Evolutionary conservation across 2,888 invertebrate species (phyloP).

Genomic region (Corbicula japonica): DNA sequence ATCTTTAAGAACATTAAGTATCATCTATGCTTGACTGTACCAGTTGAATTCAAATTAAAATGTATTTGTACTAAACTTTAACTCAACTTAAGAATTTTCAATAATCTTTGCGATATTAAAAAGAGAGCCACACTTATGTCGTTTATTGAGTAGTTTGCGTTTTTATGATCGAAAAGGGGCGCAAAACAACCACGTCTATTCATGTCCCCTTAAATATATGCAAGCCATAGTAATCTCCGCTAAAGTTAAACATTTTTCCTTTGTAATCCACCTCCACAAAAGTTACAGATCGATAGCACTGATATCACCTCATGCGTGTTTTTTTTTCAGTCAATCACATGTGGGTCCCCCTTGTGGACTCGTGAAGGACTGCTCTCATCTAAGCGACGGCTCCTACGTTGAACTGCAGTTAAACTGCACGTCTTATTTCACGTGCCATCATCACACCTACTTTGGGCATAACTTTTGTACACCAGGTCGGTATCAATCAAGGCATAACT

Average conservation of each 20-base stretch:
- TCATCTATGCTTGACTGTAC: too few relatives aligned
- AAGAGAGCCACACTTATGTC: too few relatives aligned
- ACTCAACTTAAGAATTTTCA: too few relatives aligned
- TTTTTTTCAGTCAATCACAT: conserved; percentile 36
- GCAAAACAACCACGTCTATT: too few relatives aligned
- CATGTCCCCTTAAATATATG: not conserved
- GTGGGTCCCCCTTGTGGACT: conserved; percentile 61
- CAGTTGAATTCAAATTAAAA: too few relatives aligned
- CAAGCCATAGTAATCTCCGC: not conserved
- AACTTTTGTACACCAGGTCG: conserved; percentile 50
- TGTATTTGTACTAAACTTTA: too few relatives aligned
- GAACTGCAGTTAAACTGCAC: conserved; percentile 67
- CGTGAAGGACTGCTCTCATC: conserved; percentile 57
- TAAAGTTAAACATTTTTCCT: not conserved
- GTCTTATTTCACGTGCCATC: conserved; percentile 76
- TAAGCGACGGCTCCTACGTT: conserved; percentile 64
- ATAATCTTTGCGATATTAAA: too few relatives aligned
- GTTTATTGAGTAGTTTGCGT: too few relatives aligned
- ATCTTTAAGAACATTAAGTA: too few relatives aligned
- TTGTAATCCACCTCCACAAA: not conserved
- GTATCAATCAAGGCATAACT: not conserved
- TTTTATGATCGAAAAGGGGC: too few relatives aligned
- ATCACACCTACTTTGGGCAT: conserved; percentile 68
- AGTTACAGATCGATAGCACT: not conserved
- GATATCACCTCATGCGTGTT: not conserved